These are phyloP conservation scores for Cettia cetti DNA, from an alignment of 2,113 vertebrate species.

Conservation along the genomic window DNA sequence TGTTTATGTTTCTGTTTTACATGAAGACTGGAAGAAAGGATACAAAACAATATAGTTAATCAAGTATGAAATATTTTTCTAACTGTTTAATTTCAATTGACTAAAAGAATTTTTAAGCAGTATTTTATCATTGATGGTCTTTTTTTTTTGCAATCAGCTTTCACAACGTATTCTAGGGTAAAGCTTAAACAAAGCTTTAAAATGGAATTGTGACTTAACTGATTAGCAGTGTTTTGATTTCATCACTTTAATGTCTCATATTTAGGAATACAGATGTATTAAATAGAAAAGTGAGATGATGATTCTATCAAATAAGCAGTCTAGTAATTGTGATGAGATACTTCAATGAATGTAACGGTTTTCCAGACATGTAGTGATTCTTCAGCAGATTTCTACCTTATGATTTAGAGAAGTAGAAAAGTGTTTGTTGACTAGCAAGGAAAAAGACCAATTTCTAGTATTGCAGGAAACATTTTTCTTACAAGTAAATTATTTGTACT, in stretches of 20 bases:
- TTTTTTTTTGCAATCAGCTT: background rate
- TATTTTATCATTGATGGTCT: background rate
- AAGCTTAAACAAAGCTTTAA: background rate
- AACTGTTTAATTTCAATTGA: background rate
- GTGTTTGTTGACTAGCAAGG: background rate
- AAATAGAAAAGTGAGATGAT: background rate
- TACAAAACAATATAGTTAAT: background rate
- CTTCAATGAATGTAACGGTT: background rate
- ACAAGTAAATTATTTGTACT: background rate
- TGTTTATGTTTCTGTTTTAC: background rate
- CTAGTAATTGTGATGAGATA: background rate
- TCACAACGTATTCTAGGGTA: background rate
- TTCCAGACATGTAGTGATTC: background rate
- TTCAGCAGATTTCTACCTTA: background rate
- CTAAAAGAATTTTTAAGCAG: background rate
- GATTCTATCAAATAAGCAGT: slow-evolving; percentile 19
- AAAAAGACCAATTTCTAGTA: background rate
- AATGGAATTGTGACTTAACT: background rate
- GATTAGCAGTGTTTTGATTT: background rate
- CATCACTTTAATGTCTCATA: background rate
- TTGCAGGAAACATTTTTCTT: slow-evolving; percentile 4
- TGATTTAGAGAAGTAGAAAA: background rate
- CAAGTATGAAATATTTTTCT: background rate
- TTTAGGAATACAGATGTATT: background rate
- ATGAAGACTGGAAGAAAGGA: background rate